Percentiles rank a stretch among this genome's conserved stretches.
Evolutionary conservation across 2,113 vertebrate species (phyloP).

Genomic region (Nettapus auritus): DNA sequence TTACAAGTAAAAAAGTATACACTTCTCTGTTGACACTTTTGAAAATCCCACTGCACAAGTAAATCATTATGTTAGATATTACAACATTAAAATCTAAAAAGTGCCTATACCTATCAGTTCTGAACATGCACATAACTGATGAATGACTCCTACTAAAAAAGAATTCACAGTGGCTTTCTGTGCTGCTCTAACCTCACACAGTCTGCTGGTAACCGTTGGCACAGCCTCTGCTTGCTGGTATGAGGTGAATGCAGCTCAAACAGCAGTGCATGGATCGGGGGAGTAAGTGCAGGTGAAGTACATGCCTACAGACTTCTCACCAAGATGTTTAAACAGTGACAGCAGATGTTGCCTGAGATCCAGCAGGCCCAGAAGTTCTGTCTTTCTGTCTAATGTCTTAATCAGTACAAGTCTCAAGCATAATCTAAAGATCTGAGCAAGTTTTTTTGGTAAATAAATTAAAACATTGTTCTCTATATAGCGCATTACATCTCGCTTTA

Average conservation of each 20-base stretch:
- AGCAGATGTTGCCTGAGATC: neutral
- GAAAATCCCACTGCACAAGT: neutral
- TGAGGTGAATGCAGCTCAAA: neutral
- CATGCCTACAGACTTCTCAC: neutral
- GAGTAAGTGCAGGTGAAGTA: neutral
- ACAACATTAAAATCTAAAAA: neutral
- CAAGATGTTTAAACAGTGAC: fast-evolving
- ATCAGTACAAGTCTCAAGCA: neutral
- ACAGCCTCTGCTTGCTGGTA: neutral
- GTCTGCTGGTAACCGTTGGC: neutral
- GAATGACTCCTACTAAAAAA: neutral
- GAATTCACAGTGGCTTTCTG: neutral
- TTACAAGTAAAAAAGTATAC: neutral
- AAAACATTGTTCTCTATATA: neutral
- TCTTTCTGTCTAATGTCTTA: neutral
- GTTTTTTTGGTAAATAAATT: neutral
- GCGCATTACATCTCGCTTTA: neutral
- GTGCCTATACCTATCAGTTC: neutral
- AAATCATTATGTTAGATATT: neutral
- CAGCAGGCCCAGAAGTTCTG: neutral
- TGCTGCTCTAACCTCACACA: neutral
- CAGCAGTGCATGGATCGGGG: neutral
- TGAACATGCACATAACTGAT: neutral
- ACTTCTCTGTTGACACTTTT: neutral
- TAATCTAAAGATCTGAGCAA: neutral